Base-by-base conservation (phyloP, 1,140 invertebrate species). In the Conopomorpha cramerella region DNA sequence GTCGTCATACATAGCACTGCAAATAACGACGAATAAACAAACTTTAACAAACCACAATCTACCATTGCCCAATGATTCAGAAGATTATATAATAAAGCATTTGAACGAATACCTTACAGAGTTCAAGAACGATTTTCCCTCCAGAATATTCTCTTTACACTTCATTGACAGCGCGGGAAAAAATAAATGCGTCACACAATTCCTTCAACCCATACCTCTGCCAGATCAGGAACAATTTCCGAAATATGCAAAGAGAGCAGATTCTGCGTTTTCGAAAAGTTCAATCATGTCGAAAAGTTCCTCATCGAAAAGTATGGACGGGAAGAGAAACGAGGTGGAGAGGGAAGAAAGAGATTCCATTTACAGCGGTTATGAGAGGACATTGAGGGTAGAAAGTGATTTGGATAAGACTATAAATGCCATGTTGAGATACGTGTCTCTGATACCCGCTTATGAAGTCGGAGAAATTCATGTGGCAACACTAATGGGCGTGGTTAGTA, bases 361-460 rank as follows among this genome's bases (percentile, higher is more conserved):
- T 0, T 57, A 53, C 11, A 61, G 47, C 25, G 46, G 31, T 6
- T 37, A 36, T 12, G 45, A 56, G 3, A 34, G 36, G 3, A 44
- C 36, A 28, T 14, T 7, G 6, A 51, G 45, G 39, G 53, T 36
- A 38, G 46, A 38, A 31, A 46, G 36, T 3, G 54, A 59, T 13
- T 30, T 52, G 19, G 27, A 19, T 11, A 62, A 50, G 34, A 38
- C 45, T 19, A 49, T 72, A 15, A 51, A 62, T 23, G 43, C 49
- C 1, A 54, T 52, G 2, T 25, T 62, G 6, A 44, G 67, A 48
- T 76, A 67, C 28, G 71, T 76, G 0, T 51, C 71, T 0, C 36
- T 76, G 12, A 76, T 76, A 39, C 67, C 71, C 1, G 55, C 46
- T 1, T 76, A 76, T 30, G 64, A 76, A 38, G 40, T 57, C 0